Percentiles rank a stretch among this genome's conserved stretches.
These are phyloP conservation scores for Pangasius djambal DNA, from an alignment of 2,797 vertebrate species.

Conservation along the genomic window DNA sequence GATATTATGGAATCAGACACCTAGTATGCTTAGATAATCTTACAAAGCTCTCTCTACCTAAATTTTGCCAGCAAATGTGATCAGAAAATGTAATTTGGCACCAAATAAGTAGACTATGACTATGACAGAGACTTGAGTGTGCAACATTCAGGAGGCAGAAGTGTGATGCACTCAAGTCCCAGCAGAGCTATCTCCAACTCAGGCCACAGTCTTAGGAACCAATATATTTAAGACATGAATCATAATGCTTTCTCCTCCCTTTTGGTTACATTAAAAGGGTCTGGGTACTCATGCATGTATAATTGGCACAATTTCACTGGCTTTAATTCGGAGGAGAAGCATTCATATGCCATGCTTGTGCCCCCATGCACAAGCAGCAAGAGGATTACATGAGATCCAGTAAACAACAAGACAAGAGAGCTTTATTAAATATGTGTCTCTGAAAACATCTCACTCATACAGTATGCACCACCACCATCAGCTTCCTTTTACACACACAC, in stretches of 20 bases:
- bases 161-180: conserved; percentile 17
- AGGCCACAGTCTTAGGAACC: background rate
- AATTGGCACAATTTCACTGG: background rate
- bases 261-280: conserved; percentile 11
- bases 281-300: background rate
- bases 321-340: background rate
- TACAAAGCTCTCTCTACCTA: background rate
- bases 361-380: background rate
- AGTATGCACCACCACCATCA: background rate
- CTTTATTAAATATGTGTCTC: background rate
- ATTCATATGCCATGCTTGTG: background rate
- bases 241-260: conserved; percentile 27
- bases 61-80: background rate
- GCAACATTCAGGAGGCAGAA: conserved; percentile 27
- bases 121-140: background rate
- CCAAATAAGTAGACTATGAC: background rate
- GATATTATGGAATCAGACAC: background rate
- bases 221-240: conserved; percentile 37
- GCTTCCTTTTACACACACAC: background rate
- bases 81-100: background rate
- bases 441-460: background rate
- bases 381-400: background rate
- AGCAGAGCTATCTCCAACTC: conserved; percentile 16
- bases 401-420: background rate
- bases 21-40: background rate